Base-by-base conservation (phyloP, 2,797 vertebrate species). In the Urosaurus nigricauda region DNA sequence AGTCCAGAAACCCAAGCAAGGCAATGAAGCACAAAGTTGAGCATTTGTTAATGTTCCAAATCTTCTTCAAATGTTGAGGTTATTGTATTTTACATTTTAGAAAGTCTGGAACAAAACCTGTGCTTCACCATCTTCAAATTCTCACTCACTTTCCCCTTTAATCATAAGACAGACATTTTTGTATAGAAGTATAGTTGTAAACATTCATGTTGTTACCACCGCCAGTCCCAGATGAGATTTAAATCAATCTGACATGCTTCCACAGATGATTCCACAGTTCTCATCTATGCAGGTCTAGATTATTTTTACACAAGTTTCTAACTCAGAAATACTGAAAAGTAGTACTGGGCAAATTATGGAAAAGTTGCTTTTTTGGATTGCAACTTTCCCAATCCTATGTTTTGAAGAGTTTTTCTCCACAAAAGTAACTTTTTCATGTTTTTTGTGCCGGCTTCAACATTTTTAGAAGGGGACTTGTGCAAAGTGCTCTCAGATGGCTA, bases 1-100 rank as follows among this genome's bases (percentile, higher is more conserved):
- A 93, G 91, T 91, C 84, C 91, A 93, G 90, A 91, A 95, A 89
- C 90, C 92, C 94, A 90, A 93, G 85, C 94, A 90, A 93, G 86
- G 63, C 94, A 94, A 93, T 12, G 32, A 91, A 95, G 88, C 80
- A 92, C n/a, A n/a, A 53, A 53, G 80, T 86, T 92, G 94, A 91
- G 85, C 47, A 92, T 94, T 88, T 89, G 94, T 93, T 96, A 88
- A 91, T 83, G 75, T 86, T 86, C 86, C 87, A 86, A 94, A 82
- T 93, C 79, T 88, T 83, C 86, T 91, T 79, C 9, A 91, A 94
- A 84, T 90, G 84, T 93, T 95, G 40, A 8, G 86, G 80, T 87
- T 94, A 90, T 65, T 60, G 63, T 87, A 63, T 88, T 90, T 91
- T 87, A 77, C 91, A 78, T 80, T 95, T 94, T 73, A 73, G 74